Percentiles rank a stretch among this genome's conserved stretches.
These are phyloP conservation scores for Catocala nupta DNA, from an alignment of 2,888 invertebrate species.

Conservation along the genomic window DNA sequence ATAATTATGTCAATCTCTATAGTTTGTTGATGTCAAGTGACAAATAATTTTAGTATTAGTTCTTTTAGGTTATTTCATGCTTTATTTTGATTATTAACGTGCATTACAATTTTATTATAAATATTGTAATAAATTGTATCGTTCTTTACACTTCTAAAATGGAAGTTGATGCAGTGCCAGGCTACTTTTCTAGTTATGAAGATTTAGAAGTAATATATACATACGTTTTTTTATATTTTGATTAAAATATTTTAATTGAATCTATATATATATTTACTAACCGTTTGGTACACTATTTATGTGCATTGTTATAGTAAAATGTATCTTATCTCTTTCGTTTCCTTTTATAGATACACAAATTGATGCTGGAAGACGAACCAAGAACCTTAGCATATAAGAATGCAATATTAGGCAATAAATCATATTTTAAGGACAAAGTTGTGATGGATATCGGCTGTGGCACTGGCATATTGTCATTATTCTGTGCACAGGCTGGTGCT, in stretches of 20 bases:
- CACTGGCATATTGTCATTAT: slow-evolving; percentile 95
- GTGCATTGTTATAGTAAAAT: no score
- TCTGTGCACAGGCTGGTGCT: slow-evolving; percentile 97
- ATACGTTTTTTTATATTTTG: no score
- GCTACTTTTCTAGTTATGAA: slow-evolving; percentile 91
- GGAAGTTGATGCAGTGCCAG: slow-evolving; percentile 59
- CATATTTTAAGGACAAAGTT: slow-evolving; percentile 91
- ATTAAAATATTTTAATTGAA: no score
- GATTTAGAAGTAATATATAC: slow-evolving; percentile 89
- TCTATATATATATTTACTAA: no score
- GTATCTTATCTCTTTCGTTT: not conserved
- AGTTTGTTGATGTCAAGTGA: no score
- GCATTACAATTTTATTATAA: no score
- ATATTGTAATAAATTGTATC: not conserved
- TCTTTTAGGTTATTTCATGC: no score
- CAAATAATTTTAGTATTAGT: no score
- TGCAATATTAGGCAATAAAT: slow-evolving; percentile 91
- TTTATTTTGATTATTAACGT: no score
- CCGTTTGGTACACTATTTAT: no score
- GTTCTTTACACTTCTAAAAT: slow-evolving; percentile 18
- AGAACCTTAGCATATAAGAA: slow-evolving; percentile 93
- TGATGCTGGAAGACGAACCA: slow-evolving; percentile 92
- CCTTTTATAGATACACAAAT: slow-evolving; percentile 90
- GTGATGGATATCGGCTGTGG: slow-evolving; percentile 96
- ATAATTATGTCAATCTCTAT: no score